A percentile compares a stretch with the other conserved stretches of the same genome.
Conservation (phyloP, 1,140 invertebrate genomes). For the Camponotus floridanus region DNA sequence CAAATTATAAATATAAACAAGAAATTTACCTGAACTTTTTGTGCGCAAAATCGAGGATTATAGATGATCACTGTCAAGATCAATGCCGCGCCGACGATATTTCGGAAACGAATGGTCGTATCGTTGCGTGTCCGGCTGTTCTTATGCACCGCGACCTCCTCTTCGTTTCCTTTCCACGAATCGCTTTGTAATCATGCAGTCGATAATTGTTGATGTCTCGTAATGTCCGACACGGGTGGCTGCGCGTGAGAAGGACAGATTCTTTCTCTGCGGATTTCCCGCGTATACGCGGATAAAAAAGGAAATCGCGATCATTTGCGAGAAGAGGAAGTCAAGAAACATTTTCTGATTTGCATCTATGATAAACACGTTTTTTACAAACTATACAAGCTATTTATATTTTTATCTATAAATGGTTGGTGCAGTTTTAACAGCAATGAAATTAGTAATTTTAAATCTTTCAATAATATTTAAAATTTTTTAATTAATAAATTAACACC, state of each 20-base stretch:
- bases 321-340: background rate
- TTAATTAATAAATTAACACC: too few relatives aligned
- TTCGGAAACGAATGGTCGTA: background rate
- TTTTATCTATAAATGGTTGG: too few relatives aligned
- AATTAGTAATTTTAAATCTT: too few relatives aligned
- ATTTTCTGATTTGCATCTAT: too few relatives aligned
- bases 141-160: constrained; percentile 26
- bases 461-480: too few relatives aligned
- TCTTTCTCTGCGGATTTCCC: constrained; percentile 18
- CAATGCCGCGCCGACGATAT: background rate
- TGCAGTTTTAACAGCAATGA: too few relatives aligned
- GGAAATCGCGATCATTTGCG: background rate
- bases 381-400: too few relatives aligned
- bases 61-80: background rate
- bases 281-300: background rate
- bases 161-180: background rate
- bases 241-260: constrained; percentile 65
- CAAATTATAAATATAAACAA: background rate
- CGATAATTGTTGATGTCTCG: constrained; percentile 61
- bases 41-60: background rate
- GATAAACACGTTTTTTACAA: too few relatives aligned
- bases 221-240: constrained; percentile 56
- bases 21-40: constrained; percentile 7
- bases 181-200: constrained; percentile 37
- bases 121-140: constrained; percentile 1